Evolutionary conservation across 2,113 vertebrate genomes (phyloP).

Genomic region (Brienomyrus brachyistius): DNA sequence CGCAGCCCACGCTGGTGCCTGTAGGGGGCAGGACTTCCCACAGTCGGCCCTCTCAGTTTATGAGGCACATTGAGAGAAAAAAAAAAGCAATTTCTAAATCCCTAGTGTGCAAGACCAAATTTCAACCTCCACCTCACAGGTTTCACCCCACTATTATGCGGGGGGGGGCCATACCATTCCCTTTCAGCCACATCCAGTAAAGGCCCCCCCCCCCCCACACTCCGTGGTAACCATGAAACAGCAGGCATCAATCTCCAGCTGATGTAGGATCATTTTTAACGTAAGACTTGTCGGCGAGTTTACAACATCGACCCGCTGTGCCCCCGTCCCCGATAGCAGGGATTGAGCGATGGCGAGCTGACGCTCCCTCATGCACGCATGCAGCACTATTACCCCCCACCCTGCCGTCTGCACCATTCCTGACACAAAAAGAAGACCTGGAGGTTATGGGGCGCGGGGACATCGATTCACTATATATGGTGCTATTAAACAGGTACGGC

Average conservation of each 20-base stretch:
- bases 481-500: not conserved
- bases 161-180: not conserved
- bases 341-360: slow-evolving; percentile 46
- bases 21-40: not conserved
- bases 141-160: not conserved
- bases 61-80: not conserved
- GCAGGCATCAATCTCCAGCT: slow-evolving; percentile 31
- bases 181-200: not conserved
- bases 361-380: not conserved
- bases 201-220: not conserved
- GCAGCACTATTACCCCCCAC: slow-evolving; percentile 16
- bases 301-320: slow-evolving; percentile 47
- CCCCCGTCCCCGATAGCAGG: slow-evolving; percentile 37
- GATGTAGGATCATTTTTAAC: slow-evolving; percentile 30
- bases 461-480: not conserved
- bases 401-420: slow-evolving; percentile 15
- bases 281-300: slow-evolving; percentile 38
- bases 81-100: not conserved
- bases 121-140: not conserved
- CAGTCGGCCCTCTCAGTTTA: not conserved
- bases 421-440: not conserved
- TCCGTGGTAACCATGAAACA: slow-evolving; percentile 15
- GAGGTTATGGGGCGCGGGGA: not conserved
- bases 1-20: too few relatives aligned
- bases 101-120: not conserved